A percentile compares a stretch with the other conserved stretches of the same genome.
Conservation (phyloP, 2,888 invertebrate species). For the Chromoteleia sp. region DNA sequence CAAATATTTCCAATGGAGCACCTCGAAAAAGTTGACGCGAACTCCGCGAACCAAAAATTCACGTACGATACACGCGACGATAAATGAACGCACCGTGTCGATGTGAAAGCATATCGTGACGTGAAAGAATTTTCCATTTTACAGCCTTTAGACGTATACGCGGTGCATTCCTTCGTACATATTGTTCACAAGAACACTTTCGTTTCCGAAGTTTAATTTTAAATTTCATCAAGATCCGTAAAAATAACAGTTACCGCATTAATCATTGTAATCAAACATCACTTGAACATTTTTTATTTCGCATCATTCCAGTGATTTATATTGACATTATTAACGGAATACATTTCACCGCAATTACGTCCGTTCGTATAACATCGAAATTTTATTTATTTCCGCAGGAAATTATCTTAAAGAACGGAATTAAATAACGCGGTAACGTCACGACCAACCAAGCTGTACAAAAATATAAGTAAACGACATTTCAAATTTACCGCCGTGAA, state of each 20-base stretch:
- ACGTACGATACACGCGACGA: constrained; percentile 53
- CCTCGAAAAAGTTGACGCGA: constrained; percentile 28
- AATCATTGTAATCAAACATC: constrained; percentile 37
- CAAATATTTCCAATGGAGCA: background rate
- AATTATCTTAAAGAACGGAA: constrained; percentile 1
- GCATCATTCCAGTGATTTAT: constrained; percentile 20
- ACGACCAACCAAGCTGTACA: too few species aligned
- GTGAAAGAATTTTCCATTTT: constrained; percentile 76
- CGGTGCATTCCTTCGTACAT: background rate
- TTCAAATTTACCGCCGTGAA: too few species aligned
- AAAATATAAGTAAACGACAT: too few species aligned
- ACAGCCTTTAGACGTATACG: constrained; percentile 29
- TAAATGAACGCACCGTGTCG: constrained; percentile 72
- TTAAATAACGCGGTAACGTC: background rate
- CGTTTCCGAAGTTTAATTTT: constrained; percentile 56
- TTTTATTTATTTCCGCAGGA: constrained; percentile 12
- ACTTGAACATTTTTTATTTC: constrained; percentile 22
- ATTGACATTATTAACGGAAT: constrained; percentile 33
- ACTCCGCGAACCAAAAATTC: constrained; percentile 45
- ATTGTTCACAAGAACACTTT: constrained; percentile 53
- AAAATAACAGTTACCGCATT: constrained; percentile 18
- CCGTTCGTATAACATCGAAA: background rate
- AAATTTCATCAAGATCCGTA: constrained; percentile 55
- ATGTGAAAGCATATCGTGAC: constrained; percentile 78
- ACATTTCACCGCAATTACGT: constrained; percentile 11